A percentile compares a stretch with the other conserved stretches of the same genome.
Evolutionary conservation across 2,888 invertebrate species (phyloP).

Genomic region (Chloromyia formosa): DNA sequence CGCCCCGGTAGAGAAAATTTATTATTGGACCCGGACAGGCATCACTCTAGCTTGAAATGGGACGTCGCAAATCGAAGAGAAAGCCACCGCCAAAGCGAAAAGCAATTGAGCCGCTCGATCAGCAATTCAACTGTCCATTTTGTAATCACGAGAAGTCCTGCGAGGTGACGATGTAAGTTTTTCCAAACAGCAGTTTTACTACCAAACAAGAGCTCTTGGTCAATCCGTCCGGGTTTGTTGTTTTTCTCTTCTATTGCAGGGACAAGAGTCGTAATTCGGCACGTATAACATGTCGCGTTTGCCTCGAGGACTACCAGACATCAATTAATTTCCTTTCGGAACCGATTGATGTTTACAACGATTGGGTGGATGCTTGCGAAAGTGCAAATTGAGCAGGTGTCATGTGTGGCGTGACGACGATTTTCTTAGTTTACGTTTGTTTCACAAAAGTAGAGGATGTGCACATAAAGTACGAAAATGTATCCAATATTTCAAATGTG

Average conservation of each 20-base stretch:
- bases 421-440: too few relatives aligned
- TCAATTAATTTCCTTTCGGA: constrained; percentile 96
- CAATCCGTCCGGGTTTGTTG: background rate
- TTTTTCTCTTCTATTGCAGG: too few relatives aligned
- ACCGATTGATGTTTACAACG: constrained; percentile 98
- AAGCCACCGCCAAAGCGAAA: constrained; percentile 97
- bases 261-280: constrained; percentile 95
- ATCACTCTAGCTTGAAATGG: constrained; percentile 71
- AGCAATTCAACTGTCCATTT: constrained; percentile 98
- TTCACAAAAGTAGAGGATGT: too few relatives aligned
- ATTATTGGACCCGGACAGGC: too few relatives aligned
- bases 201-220: too few relatives aligned
- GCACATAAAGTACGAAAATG: too few relatives aligned
- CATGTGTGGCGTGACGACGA: too few relatives aligned
- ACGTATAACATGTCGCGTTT: constrained; percentile 93
- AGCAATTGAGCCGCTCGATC: constrained; percentile 91
- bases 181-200: background rate
- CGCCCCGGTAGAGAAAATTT: too few relatives aligned
- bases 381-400: constrained; percentile 79
- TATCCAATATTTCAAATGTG: too few relatives aligned
- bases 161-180: constrained; percentile 97
- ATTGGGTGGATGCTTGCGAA: constrained; percentile 99
- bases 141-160: constrained; percentile 99
- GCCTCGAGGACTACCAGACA: constrained; percentile 96
- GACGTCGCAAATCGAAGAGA: constrained; percentile 94